These are phyloP conservation scores for Pseudorhombus dupliciocellatus DNA, from an alignment of 2,113 vertebrate genomes.

Conservation along the genomic window DNA sequence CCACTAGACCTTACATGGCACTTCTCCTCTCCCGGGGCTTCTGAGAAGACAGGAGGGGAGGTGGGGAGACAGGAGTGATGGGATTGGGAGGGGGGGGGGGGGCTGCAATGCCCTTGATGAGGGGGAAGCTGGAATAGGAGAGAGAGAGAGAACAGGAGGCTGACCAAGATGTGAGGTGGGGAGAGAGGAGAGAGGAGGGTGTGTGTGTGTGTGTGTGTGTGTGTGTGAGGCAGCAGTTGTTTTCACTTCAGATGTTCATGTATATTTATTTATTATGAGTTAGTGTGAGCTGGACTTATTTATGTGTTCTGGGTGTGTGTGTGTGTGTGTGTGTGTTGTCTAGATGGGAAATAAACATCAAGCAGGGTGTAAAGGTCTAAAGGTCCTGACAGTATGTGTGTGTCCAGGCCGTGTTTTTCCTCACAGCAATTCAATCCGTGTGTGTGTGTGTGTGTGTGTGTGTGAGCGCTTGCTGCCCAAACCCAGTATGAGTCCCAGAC, in stretches of 20 bases:
- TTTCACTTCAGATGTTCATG: slow-evolving; percentile 20
- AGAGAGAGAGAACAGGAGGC: slow-evolving; percentile 58
- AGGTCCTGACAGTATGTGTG: slow-evolving; percentile 10
- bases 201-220: slow-evolving; percentile 15
- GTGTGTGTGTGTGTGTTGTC: neutral
- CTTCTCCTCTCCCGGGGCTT: slow-evolving; percentile 74
- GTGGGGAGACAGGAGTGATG: slow-evolving; percentile 24
- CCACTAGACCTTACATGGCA: slow-evolving; percentile 80
- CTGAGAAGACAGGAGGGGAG: slow-evolving; percentile 67
- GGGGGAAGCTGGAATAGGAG: slow-evolving; percentile 54
- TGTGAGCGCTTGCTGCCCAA: slow-evolving; percentile 29
- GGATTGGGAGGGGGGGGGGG: neutral
- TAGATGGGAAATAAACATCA: neutral
- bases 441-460: slow-evolving; percentile 13
- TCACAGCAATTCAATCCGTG: slow-evolving; percentile 13
- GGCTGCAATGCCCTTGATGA: slow-evolving; percentile 76
- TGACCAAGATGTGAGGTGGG: slow-evolving; percentile 11
- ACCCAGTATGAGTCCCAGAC: slow-evolving; percentile 57
- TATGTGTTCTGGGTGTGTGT: neutral
- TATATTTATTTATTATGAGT: slow-evolving; percentile 9
- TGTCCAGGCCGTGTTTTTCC: slow-evolving; percentile 2
- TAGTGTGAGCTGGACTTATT: neutral
- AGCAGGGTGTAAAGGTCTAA: slow-evolving; percentile 1
- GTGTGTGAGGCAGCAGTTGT: neutral
- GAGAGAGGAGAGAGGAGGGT: slow-evolving; percentile 34